These are phyloP conservation scores for Ochropleura plecta DNA, from an alignment of 2,888 invertebrate genomes.

Conservation along the genomic window DNA sequence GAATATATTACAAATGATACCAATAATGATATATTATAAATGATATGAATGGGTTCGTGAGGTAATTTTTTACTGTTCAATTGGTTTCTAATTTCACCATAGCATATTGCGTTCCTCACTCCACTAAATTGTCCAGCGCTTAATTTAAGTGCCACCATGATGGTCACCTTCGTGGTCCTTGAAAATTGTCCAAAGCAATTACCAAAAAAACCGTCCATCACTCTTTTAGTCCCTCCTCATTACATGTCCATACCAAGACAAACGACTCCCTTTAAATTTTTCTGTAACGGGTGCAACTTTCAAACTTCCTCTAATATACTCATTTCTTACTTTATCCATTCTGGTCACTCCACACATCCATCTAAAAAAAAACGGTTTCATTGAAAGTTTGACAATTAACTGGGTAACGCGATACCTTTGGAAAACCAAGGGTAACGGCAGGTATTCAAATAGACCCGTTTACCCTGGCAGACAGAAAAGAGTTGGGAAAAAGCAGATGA, in stretches of 20 bases:
- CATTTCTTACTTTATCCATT: too few species aligned
- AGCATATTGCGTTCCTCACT: not conserved
- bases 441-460: not conserved
- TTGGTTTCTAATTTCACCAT: not conserved
- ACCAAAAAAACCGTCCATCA: not conserved
- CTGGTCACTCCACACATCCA: too few species aligned
- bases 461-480: not conserved
- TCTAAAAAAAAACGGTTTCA: constrained; percentile 7
- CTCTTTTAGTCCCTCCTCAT: too few species aligned
- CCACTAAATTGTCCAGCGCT: constrained; percentile 2
- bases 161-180: not conserved
- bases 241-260: too few species aligned
- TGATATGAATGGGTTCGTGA: too few species aligned
- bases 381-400: not conserved
- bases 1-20: too few species aligned
- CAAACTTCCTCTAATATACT: too few species aligned
- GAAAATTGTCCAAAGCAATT: constrained; percentile 9
- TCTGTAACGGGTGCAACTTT: too few species aligned
- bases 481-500: not conserved
- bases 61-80: not conserved
- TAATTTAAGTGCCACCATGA: constrained; percentile 3
- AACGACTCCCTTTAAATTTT: too few species aligned
- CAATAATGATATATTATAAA: too few species aligned
- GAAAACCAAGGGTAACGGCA: not conserved
- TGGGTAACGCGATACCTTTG: not conserved